Evolutionary conservation across 2,888 invertebrate genomes (phyloP).

Genomic region (Cylindroiulus punctatus): DNA sequence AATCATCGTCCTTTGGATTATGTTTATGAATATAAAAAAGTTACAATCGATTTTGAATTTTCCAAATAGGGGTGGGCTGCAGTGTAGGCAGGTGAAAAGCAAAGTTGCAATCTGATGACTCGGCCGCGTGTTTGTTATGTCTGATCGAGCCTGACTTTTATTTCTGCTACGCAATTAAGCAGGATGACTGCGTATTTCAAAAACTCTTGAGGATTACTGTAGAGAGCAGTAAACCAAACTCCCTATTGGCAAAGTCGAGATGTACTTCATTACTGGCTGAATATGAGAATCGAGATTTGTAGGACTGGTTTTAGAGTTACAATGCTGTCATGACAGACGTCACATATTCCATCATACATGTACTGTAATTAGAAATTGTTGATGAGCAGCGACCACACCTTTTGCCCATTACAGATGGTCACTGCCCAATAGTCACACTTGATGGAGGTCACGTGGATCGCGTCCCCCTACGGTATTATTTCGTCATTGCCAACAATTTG

Average conservation of each 20-base stretch:
- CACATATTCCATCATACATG: no score
- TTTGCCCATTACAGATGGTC: no score
- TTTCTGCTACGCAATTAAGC: background rate
- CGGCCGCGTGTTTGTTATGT: background rate
- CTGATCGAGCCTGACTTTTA: background rate
- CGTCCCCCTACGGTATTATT: no score
- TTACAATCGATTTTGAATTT: conserved; percentile 1
- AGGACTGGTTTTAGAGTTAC: background rate
- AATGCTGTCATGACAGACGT: no score
- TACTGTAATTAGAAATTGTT: no score
- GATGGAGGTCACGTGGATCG: no score
- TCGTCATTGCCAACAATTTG: no score
- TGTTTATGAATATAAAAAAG: background rate
- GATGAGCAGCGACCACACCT: no score
- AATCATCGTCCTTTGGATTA: background rate
- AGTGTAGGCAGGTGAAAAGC: background rate
- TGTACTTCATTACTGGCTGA: background rate
- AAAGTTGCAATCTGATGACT: background rate
- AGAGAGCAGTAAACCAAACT: background rate
- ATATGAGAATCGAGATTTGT: background rate
- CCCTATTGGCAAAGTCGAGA: background rate
- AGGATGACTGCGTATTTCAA: background rate
- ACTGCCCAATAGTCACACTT: no score
- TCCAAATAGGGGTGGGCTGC: background rate
- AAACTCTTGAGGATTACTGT: background rate